Percentiles rank a stretch among this genome's conserved stretches.
These are phyloP conservation scores for Hoplodrina blanda DNA, from an alignment of 2,888 invertebrate genomes.

Conservation along the genomic window DNA sequence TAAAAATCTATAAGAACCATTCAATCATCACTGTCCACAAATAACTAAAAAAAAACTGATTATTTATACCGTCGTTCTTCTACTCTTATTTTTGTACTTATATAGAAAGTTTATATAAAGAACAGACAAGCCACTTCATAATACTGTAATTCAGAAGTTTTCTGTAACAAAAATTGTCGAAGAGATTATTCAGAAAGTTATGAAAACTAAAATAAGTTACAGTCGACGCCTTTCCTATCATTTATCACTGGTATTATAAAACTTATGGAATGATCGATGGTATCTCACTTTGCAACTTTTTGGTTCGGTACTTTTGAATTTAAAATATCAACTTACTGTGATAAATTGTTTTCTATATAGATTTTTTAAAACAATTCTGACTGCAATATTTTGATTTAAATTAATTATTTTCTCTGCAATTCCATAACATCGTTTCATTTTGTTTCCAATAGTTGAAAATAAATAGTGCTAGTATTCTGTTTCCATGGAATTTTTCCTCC, in stretches of 20 bases:
- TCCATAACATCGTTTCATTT: too few species aligned
- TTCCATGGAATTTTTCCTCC: neutral
- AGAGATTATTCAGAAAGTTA: slow-evolving; percentile 54
- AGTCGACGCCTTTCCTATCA: slow-evolving; percentile 57
- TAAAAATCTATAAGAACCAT: too few species aligned
- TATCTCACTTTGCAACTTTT: slow-evolving; percentile 46
- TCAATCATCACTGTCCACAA: too few species aligned
- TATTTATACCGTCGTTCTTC: too few species aligned
- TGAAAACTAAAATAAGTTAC: slow-evolving; percentile 56
- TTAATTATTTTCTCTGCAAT: too few species aligned
- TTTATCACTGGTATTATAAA: slow-evolving; percentile 58
- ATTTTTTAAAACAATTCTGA: too few species aligned
- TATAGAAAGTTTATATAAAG: too few species aligned
- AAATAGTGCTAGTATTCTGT: too few species aligned
- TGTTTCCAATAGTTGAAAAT: too few species aligned
- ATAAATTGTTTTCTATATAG: slow-evolving; percentile 28
- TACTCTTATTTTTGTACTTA: too few species aligned
- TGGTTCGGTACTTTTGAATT: slow-evolving; percentile 40
- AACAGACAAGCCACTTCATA: slow-evolving; percentile 21
- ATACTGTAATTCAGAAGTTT: slow-evolving; percentile 18
- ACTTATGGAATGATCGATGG: slow-evolving; percentile 58
- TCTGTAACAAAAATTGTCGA: slow-evolving; percentile 25
- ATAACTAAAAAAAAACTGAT: too few species aligned
- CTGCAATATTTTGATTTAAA: too few species aligned
- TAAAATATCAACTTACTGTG: slow-evolving; percentile 37